Evolutionary conservation across 2,113 vertebrate species (phyloP), one percentile per base, ranked within the genome.

Genomic region (Trichomycterus rosablanca): DNA sequence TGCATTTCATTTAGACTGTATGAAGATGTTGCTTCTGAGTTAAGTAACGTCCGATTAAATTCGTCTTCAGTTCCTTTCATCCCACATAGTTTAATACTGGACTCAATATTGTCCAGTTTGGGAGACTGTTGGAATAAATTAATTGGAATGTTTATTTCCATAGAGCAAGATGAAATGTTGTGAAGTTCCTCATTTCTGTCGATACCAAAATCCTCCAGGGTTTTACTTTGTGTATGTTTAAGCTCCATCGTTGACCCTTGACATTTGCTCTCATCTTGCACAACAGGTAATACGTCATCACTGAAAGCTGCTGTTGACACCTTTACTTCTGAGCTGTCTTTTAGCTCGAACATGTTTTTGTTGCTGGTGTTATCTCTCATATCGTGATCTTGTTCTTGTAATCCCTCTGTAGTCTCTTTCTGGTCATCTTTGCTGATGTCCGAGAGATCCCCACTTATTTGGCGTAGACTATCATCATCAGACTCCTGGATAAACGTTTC

Each of bases 401-500:
- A 56, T 62, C 2, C 32, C 7, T 30, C 15, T 54, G 3, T 18
- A 53, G 7, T 32, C 5, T 60, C 19, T 59, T 48, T 24, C 6
- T 30, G 9, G 42, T 48, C 9, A 10, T 11, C 49, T 26, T 48
- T 18, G 53, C 20, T 4, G 1, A 52, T n/a, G 10, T 32, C 15
- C 28, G 24, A 19, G 12, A 54, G 19, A 54, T 49, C 26, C 7
- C 14, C 50, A 61, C 39, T 49, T 44, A 3, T 50, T 40, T 40
- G 26, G 26, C 26, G 7, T 30, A 4, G 24, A 20, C 24, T 16
- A 53, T 19, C 32, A 49, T 16, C 10, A 35, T 12, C 26, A 42
- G 49, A 59, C 14, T 59, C 19, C n/a, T 46, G 7, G 34, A 12
- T 54, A 54, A 54, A 26, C 48, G 61, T 23, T 70, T 42, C 32